phyloP scores from a whole-genome alignment of 2,888 invertebrate genomes.

The Gibbula magus region DNA sequence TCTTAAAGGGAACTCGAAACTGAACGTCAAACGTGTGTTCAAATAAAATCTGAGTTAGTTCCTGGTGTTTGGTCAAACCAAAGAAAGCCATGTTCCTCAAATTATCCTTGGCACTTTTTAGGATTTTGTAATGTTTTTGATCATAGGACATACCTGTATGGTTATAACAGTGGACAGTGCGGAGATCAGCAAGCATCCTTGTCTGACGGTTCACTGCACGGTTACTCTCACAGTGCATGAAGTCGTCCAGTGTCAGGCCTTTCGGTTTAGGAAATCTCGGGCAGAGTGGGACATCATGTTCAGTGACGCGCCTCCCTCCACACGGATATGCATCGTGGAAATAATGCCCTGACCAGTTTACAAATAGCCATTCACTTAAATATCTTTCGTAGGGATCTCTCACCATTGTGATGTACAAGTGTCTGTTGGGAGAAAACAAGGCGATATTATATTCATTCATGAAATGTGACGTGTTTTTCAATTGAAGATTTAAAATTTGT shows the following conservation, averaged over 20 bases:
- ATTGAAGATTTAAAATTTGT: no score
- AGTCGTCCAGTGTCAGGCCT: background rate
- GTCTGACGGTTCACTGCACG: background rate
- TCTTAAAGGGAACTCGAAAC: background rate
- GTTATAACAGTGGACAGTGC: background rate
- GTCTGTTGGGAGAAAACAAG: background rate
- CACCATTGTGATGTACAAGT: background rate
- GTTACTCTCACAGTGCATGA: background rate
- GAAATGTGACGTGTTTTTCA: no score
- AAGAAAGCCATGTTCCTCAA: background rate
- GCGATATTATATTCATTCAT: no score
- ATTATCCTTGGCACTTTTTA: background rate
- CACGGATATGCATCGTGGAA: constrained; percentile 77
- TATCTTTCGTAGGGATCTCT: background rate
- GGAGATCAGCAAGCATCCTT: background rate
- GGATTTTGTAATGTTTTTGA: background rate
- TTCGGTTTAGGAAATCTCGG: constrained; percentile 63
- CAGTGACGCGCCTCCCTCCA: background rate
- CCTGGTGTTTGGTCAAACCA: background rate
- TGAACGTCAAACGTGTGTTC: background rate
- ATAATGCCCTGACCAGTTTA: background rate
- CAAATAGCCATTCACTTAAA: background rate
- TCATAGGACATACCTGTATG: constrained; percentile 27
- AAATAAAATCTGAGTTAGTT: background rate
- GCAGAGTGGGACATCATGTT: background rate